Evolutionary conservation across 2,113 vertebrate genomes (phyloP).

Genomic region (Coptodon rendalli): DNA sequence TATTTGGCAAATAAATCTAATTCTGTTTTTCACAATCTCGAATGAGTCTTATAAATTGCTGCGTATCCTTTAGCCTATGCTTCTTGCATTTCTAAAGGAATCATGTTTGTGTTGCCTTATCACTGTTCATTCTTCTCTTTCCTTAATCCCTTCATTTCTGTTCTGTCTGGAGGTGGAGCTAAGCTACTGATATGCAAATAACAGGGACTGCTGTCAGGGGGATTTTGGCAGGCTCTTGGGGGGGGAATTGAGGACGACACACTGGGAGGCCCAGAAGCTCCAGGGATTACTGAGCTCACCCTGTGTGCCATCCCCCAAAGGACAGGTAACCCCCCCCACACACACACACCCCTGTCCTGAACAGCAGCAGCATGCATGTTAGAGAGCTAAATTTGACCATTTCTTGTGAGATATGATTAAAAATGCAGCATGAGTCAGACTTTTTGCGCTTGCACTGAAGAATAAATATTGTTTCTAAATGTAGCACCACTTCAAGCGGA

Average conservation of each 20-base stretch:
- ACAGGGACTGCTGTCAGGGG: slow-evolving; percentile 20
- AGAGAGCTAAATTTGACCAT: background rate
- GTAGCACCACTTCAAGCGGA: background rate
- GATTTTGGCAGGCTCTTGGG: slow-evolving; percentile 9
- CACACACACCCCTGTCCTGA: background rate
- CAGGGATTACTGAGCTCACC: slow-evolving; percentile 47
- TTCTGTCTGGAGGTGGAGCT: slow-evolving; percentile 7
- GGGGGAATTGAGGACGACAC: slow-evolving; percentile 42
- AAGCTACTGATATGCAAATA: slow-evolving; percentile 33
- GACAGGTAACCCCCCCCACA: background rate
- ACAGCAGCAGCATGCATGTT: background rate
- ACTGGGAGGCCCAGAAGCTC: slow-evolving; percentile 20
- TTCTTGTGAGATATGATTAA: background rate
- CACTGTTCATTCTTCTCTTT: background rate
- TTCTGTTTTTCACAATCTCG: rapidly evolving
- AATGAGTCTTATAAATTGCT: background rate
- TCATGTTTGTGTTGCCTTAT: background rate
- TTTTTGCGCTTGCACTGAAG: background rate
- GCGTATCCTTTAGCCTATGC: background rate
- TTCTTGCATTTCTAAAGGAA: background rate
- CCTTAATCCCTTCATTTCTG: background rate
- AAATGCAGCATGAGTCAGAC: background rate
- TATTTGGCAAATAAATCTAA: background rate
- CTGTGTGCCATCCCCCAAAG: background rate
- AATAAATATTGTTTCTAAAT: background rate